Base-by-base conservation (phyloP, 2,888 invertebrate species). In the Sinodicranocentrus sp. region DNA sequence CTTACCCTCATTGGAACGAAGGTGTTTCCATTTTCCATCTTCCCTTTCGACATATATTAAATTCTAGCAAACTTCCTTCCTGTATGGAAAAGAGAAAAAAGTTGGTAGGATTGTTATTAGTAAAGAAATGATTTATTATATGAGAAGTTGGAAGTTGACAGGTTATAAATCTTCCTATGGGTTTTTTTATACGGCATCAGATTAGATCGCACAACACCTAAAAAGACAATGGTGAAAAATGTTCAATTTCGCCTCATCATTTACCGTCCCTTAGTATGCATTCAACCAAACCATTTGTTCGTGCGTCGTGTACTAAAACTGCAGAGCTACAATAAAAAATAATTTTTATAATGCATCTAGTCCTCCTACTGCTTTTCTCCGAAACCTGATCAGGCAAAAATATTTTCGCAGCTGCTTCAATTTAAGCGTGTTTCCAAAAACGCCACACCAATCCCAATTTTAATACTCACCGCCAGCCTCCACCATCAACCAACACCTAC, bases 121-220 rank as follows among this genome's bases (percentile, higher is more conserved):
- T 39, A n/a, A 63, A 63, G 33, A 63, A 63, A 63, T 63, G 63
- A 63, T 28, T 63, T 63, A 63, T 63, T 57, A 25, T 63, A 10
- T 0, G n/a, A 19, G 2, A 0, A 25, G 25, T 21, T 33, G 15
- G 6, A 33, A 63, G n/a, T 13, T 19, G 63, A 63, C 28, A 33
- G 63, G 17, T 23, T 28, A 63, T 63, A 63, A 63, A 63, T 63
- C 63, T 33, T 63, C 17, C 6, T 8, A 19, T 13, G n/a, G 19
- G 28, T 17, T 15, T 15, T n/a, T 17, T 54, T 8, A 39, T 5
- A 23, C 39, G 25, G 19, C 10, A 10, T 13, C 10, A 26, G 59
- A 59, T 59, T 23, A 25, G n/a, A 59, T 57, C 8, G 23, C 57
- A 48, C 10, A 3, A 17, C 19, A 19, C 15, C 52, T 15, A 57